Evolutionary conservation across 1,140 invertebrate genomes (phyloP), one percentile per base, ranked within the genome.

Genomic region (Hyposmocoma kahamanoa): DNA sequence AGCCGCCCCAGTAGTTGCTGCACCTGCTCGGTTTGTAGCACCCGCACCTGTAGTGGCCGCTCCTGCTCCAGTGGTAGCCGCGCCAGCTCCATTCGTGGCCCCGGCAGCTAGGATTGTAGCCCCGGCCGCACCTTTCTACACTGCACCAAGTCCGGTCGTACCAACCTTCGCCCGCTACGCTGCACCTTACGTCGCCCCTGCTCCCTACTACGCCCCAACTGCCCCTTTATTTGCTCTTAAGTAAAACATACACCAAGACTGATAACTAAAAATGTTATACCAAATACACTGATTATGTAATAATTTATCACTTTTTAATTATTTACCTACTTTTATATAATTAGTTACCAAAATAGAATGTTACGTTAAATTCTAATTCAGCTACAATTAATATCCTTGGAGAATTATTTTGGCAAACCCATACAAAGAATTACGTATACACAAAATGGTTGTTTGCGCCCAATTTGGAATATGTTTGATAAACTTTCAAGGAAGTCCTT

Each of bases 121-220:
- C 3, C 24, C 3, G 57, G 62, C 15, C 66, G 68, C 53, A 19
- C 75, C 50, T 0, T 68, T 53, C 39, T n/a, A n/a, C n/a, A n/a
- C n/a, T 47, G 54, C 43, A 60, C 50, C 22, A n/a, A n/a, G n/a
- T n/a, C 24, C 3, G 57, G 62, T 13, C 66, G 68, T 53, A 19
- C 75, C 50, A 0, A 67, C 51, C 39, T 49, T 52, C 11, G 52
- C 55, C 5, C 51, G 53, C 22, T 53, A 58, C 0, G 52, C 59
- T 28, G 53, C 67, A 22, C 58, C 55, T 0, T 42, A 42, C 6
- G 68, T 78, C 13, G 73, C 74, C 10, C n/a, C 67, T 9, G 50
- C 72, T 0, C 73, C 73, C 2, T 70, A 69, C 36, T 79, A 72
- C 20, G 78, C 80, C 10, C 81, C 84, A 9, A 78, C 87, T 9